phyloP scores from a whole-genome alignment of 2,888 invertebrate species.

The Amiota minor region DNA sequence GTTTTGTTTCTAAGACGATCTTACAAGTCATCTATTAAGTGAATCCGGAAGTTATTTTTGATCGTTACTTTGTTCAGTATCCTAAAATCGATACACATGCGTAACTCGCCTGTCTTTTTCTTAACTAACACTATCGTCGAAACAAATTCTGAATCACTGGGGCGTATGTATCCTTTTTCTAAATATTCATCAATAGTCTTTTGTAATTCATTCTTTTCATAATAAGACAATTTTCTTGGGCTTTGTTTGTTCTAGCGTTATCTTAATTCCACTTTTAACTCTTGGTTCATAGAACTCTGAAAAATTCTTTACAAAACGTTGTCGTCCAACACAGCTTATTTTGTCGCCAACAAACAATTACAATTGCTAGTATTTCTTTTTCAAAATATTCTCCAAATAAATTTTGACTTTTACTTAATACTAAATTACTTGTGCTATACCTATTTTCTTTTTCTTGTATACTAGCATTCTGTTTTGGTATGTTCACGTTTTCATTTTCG shows the following conservation, averaged over 20 bases:
- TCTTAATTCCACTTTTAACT: not conserved
- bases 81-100: not conserved
- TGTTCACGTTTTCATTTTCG: no score
- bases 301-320: not conserved
- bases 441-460: no score
- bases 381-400: not conserved
- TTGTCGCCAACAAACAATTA: not conserved
- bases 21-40: no score
- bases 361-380: not conserved
- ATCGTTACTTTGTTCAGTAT: not conserved
- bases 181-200: no score
- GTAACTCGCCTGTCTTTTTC: no score
- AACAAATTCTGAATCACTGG: no score
- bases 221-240: not conserved
- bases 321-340: not conserved
- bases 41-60: no score
- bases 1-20: not conserved
- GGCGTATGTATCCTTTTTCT: no score
- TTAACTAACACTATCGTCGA: no score
- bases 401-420: no score
- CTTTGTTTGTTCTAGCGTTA: not conserved
- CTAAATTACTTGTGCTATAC: no score
- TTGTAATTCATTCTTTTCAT: not conserved
- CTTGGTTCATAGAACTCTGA: not conserved
- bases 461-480: no score